Evolutionary conservation across 2,888 invertebrate genomes (phyloP).

Genomic region (Tetragnatha montana): DNA sequence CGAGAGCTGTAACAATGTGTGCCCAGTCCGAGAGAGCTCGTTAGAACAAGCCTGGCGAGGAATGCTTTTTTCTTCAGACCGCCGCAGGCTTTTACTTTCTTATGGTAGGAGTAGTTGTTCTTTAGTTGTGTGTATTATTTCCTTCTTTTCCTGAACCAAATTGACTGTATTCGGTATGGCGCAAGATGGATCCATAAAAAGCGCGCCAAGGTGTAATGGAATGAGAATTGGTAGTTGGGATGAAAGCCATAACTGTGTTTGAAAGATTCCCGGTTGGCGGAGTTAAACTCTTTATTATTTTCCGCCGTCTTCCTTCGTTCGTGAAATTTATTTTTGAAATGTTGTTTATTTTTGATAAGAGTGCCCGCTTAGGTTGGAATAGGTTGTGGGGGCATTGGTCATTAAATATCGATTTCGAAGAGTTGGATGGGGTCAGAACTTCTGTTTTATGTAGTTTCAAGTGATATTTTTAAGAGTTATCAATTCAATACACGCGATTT

Average conservation of each 20-base stretch:
- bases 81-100: conserved; percentile 53
- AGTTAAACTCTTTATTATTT: background rate
- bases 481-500: too few species aligned
- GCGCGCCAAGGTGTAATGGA: conserved; percentile 54
- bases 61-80: conserved; percentile 26
- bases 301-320: background rate
- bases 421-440: too few species aligned
- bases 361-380: background rate
- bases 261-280: conserved; percentile 15
- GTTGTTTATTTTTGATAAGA: background rate
- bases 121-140: conserved; percentile 58
- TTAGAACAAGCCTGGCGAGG: conserved; percentile 45
- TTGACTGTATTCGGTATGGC: conserved; percentile 60
- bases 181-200: conserved; percentile 32
- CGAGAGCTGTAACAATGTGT: conserved; percentile 62
- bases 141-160: conserved; percentile 42
- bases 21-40: conserved; percentile 45
- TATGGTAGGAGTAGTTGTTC: conserved; percentile 52
- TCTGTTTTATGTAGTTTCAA: too few species aligned
- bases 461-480: too few species aligned
- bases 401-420: too few species aligned
- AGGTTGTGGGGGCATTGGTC: background rate
- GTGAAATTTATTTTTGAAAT: background rate
- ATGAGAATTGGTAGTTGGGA: conserved; percentile 27
- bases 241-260: conserved; percentile 47